Percentiles rank a stretch among this genome's conserved stretches.
phyloP scores from a whole-genome alignment of 2,888 invertebrate species.

The Sphinx pinastri region DNA sequence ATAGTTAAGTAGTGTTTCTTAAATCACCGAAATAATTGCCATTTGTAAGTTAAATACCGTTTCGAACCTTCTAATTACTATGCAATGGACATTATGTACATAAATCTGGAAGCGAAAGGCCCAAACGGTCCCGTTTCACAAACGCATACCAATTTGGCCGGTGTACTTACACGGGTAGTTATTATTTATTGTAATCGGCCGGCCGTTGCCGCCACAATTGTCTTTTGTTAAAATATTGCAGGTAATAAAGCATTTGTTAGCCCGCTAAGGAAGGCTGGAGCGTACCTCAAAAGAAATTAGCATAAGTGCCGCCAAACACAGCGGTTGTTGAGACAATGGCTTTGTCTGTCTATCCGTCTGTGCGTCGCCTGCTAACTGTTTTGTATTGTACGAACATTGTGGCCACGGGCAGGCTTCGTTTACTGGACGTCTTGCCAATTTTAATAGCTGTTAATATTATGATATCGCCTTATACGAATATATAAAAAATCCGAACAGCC shows the following conservation, averaged over 20 bases:
- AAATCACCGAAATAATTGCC: conserved; percentile 2
- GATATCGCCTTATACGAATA: background rate
- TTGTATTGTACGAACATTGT: conserved; percentile 36
- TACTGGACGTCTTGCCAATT: conserved; percentile 27
- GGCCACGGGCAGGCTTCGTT: conserved; percentile 11
- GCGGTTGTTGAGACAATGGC: conserved; percentile 73
- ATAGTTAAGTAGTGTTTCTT: background rate
- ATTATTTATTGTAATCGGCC: conserved; percentile 39
- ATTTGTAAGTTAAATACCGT: background rate
- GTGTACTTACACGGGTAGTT: conserved; percentile 29
- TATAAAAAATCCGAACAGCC: background rate
- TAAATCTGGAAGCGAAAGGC: conserved; percentile 23
- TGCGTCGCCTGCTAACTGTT: conserved; percentile 68
- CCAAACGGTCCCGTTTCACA: conserved; percentile 17
- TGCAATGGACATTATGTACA: conserved; percentile 9
- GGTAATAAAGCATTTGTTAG: conserved; percentile 65
- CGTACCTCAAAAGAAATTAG: conserved; percentile 77
- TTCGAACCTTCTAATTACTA: conserved; percentile 7
- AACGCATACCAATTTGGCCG: conserved; percentile 22
- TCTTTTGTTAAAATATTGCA: conserved; percentile 59
- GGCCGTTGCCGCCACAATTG: conserved; percentile 45
- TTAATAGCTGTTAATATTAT: conserved; percentile 25
- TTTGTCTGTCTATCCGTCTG: conserved; percentile 75
- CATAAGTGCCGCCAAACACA: conserved; percentile 77
- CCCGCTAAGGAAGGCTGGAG: conserved; percentile 64